These are phyloP conservation scores for Alligator mississippiensis DNA, from an alignment of 2,113 vertebrate species.

Conservation along the genomic window DNA sequence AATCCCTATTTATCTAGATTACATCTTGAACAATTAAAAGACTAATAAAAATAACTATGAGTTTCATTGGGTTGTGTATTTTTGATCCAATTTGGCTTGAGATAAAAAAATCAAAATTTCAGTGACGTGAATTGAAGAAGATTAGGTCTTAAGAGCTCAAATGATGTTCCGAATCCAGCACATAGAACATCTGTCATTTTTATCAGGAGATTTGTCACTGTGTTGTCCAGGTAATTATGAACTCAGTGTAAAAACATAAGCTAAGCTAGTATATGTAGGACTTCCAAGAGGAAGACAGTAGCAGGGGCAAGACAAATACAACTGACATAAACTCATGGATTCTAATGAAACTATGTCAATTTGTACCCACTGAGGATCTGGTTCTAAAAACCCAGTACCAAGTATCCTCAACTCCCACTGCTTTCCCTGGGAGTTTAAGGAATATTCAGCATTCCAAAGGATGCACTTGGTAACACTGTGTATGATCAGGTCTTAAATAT, in stretches of 20 bases:
- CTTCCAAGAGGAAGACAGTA: not conserved
- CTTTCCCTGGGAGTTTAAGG: not conserved
- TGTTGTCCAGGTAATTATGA: not conserved
- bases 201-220: rapidly evolving
- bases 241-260: not conserved
- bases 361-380: not conserved
- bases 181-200: not conserved
- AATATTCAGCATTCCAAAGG: not conserved
- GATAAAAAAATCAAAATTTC: not conserved
- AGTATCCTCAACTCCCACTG: not conserved
- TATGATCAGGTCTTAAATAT: not conserved
- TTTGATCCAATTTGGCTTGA: not conserved
- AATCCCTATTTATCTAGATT: not conserved
- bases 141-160: not conserved
- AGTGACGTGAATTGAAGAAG: not conserved
- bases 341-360: not conserved
- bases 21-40: not conserved
- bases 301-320: not conserved
- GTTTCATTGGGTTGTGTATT: not conserved
- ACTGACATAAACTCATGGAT: not conserved
- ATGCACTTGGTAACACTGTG: not conserved
- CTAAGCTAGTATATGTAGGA: not conserved
- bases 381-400: not conserved
- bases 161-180: not conserved
- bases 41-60: not conserved